Conservation (phyloP, 2,888 invertebrate genomes). For the Tortricodes alternella region DNA sequence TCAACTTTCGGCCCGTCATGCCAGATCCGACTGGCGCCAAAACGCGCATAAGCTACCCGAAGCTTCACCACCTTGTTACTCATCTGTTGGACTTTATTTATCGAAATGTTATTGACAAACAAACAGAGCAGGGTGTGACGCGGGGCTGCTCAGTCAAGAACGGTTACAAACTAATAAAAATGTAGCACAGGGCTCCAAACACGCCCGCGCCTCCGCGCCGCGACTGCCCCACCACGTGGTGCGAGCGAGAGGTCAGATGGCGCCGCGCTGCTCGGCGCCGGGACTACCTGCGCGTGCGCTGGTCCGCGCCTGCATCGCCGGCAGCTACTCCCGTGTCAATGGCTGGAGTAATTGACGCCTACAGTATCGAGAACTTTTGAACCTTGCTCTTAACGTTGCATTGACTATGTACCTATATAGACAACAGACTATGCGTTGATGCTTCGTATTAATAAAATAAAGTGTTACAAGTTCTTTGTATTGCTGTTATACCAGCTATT, state of each 20-base stretch:
- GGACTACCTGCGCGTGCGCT: constrained; percentile 79
- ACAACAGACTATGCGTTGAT: background rate
- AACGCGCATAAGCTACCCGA: constrained; percentile 61
- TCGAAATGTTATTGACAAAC: constrained; percentile 65
- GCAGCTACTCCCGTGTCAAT: constrained; percentile 76
- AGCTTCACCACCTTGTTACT: constrained; percentile 67
- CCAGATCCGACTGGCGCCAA: constrained; percentile 66
- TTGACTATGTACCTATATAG: constrained; percentile 6
- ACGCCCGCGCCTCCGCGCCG: constrained; percentile 61
- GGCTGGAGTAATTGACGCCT: constrained; percentile 54
- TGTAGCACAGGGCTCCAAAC: constrained; percentile 78
- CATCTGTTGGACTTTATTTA: constrained; percentile 74
- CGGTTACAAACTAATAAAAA: constrained; percentile 82
- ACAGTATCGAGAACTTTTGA: constrained; percentile 30
- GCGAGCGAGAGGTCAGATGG: constrained; percentile 53
- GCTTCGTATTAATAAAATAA: background rate
- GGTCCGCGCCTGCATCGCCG: constrained; percentile 62
- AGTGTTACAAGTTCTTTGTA: background rate
- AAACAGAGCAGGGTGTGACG: constrained; percentile 44
- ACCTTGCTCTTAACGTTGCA: constrained; percentile 23
- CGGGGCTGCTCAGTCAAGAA: constrained; percentile 55
- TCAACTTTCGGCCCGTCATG: constrained; percentile 74
- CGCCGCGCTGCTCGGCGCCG: constrained; percentile 42
- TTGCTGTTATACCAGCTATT: background rate
- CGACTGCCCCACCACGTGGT: constrained; percentile 74